Base-by-base conservation (phyloP, 2,888 invertebrate species). In the Tyria jacobaeae region DNA sequence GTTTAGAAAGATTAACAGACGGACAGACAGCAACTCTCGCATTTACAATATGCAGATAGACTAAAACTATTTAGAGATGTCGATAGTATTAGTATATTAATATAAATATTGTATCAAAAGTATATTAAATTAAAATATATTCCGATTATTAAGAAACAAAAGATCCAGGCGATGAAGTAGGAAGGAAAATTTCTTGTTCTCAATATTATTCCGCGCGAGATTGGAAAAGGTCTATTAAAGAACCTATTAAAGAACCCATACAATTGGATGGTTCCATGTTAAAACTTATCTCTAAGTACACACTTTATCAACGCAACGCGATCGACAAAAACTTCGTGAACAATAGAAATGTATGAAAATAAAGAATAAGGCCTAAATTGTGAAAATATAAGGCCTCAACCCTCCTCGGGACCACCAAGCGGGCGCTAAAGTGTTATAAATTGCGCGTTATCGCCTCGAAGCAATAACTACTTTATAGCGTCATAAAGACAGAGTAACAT, bases 381-480 rank as follows among this genome's bases (percentile, higher is more conserved):
- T n/a, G n/a, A 82, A 81, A 80, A 72, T 76, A 68, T 75, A 66
- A 69, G 75, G 73, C 62, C 62, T 70, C 69, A 72, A 65, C 77
- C 72, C 76, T 79, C 70, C 59, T 64, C 53, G 75, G 72, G 71
- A 64, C 75, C 75, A 66, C 81, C 78, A 74, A 70, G 76, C 63
- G 78, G 63, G 79, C 78, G 76, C 82, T 80, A 82, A 85, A 89
- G 88, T 86, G 88, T 89, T 90, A 88, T 89, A 90, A 89, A 90
- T 89, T 86, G 87, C 75, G 71, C 76, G 87, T 87, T 89, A 91
- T 89, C 89, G 87, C 81, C 77, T 78, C 77, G 65, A 67, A 80
- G 86, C 89, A 86, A 89, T 90, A 90, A 89, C 88, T 87, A 83
- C 83, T 90, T 90, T 89, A 91, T 87, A 80, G 79, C 76, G 80